Conservation (phyloP, 1,140 invertebrate genomes). For the Meloidogyne floridensis region DNA sequence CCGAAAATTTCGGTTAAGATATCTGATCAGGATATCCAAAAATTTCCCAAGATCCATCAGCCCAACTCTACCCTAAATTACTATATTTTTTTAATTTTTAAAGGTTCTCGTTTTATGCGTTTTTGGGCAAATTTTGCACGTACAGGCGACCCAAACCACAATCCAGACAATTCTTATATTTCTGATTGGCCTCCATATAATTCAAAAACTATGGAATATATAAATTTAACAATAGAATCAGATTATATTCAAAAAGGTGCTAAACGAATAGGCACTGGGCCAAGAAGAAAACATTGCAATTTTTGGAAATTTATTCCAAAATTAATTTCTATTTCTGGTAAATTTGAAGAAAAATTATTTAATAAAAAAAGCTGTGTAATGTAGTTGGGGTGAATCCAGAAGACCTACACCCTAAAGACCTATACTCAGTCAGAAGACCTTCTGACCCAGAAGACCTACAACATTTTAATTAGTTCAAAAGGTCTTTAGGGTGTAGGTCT, state of each 20-base stretch:
- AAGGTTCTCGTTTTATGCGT: slow-evolving; percentile 11
- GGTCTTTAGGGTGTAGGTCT: too few relatives aligned
- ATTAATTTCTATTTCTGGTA: slow-evolving; percentile 74
- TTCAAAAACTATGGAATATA: slow-evolving; percentile 78
- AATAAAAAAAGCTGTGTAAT: background rate
- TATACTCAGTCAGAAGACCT: too few relatives aligned
- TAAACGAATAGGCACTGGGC: slow-evolving; percentile 79
- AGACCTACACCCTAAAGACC: too few relatives aligned
- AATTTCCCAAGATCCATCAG: too few relatives aligned
- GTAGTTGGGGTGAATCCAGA: too few relatives aligned
- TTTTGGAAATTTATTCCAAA: slow-evolving; percentile 93
- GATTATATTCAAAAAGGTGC: slow-evolving; percentile 54
- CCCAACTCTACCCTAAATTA: too few relatives aligned
- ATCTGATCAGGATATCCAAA: too few relatives aligned
- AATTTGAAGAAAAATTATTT: slow-evolving; percentile 1
- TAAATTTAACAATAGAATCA: slow-evolving; percentile 79
- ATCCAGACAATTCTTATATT: slow-evolving; percentile 73
- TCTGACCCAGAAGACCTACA: too few relatives aligned
- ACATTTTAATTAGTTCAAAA: too few relatives aligned
- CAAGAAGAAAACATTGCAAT: slow-evolving; percentile 84
- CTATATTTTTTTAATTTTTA: background rate
- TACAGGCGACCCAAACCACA: slow-evolving; percentile 82
- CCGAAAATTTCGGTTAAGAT: too few relatives aligned
- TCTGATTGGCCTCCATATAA: slow-evolving; percentile 81
- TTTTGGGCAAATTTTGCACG: slow-evolving; percentile 83